Base-by-base conservation (phyloP, 1,140 invertebrate genomes). In the Bombus pyrosoma region DNA sequence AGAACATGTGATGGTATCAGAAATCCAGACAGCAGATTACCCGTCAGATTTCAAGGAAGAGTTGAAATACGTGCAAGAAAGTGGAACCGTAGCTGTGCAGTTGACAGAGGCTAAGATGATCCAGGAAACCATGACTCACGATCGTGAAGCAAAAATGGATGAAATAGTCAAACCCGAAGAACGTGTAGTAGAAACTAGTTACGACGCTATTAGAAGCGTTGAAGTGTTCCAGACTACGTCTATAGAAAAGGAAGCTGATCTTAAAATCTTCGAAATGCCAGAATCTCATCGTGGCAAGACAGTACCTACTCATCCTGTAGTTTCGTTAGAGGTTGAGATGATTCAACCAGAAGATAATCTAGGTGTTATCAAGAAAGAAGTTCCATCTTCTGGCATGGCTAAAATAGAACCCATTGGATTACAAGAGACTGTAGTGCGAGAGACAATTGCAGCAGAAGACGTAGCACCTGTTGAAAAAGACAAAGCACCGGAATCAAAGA, bases 241-340 rank as follows among this genome's bases (percentile, higher is more conserved):
- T 0, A 93, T 95, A 83, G 96, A 97, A 92, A 96, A 95, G 90
- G 97, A 97, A 94, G 95, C 95, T 15, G 80, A 94, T 25, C 93
- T 96, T 22, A 91, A 94, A 78, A 86, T 93, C 32, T 94, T 94
- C 69, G 94, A 96, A 74, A 87, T 96, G 47, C 96, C 96, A 13
- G 96, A 96, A 86, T 93, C 93, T 47, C 96, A 96, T 86, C 95
- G 93, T 85, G 95, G 95, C 6, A 96, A 96, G 94, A 86, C 93
- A 59, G 93, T 95, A 8, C 94, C 96, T 22, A 94, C 95, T 3
- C 96, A 96, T 89, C 93, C 96, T 39, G 87, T 96, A 0, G 93
- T 95, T 85, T 96, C 96, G n/a, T 92, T 96, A 68, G 92, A 96
- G 85, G 94, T 96, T 66, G 96, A 97, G 93, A 96, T 97, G 95